Percentiles rank a stretch among this genome's conserved stretches.
phyloP scores from a whole-genome alignment of 2,113 vertebrate species.

The Motacilla tschutschensis region DNA sequence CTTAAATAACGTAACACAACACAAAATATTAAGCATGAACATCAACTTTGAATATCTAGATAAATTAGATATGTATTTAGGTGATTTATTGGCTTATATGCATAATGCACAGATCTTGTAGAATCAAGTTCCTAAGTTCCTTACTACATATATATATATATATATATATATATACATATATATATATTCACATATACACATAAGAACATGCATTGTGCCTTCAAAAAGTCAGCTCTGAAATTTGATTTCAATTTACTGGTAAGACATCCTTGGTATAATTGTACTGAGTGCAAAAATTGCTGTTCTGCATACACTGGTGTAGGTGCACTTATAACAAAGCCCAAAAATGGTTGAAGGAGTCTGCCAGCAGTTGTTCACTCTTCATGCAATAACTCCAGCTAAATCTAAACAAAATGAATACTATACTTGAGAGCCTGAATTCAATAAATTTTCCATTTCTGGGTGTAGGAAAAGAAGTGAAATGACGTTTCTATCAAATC shows the following conservation, averaged over 20 bases:
- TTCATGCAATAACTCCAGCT: background rate
- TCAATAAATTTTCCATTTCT: conserved; percentile 23
- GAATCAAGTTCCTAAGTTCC: too few relatives aligned
- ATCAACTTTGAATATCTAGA: background rate
- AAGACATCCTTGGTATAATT: background rate
- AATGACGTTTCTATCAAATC: background rate
- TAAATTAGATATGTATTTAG: background rate
- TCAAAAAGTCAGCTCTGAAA: background rate
- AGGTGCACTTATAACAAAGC: background rate
- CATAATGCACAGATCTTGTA: background rate
- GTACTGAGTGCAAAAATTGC: background rate
- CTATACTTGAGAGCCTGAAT: background rate
- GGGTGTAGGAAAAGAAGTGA: conserved; percentile 10
- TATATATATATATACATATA: too few relatives aligned
- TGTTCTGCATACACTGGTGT: background rate
- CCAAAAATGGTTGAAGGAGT: background rate
- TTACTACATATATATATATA: rapidly evolving
- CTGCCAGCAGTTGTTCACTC: background rate
- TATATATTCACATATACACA: rapidly evolving
- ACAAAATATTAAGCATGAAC: background rate
- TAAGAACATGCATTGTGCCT: background rate
- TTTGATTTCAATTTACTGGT: background rate
- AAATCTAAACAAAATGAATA: conserved; percentile 42
- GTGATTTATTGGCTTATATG: background rate
- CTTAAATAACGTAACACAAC: background rate